phyloP scores from a whole-genome alignment of 2,113 vertebrate species.

The Marmota monax region DNA sequence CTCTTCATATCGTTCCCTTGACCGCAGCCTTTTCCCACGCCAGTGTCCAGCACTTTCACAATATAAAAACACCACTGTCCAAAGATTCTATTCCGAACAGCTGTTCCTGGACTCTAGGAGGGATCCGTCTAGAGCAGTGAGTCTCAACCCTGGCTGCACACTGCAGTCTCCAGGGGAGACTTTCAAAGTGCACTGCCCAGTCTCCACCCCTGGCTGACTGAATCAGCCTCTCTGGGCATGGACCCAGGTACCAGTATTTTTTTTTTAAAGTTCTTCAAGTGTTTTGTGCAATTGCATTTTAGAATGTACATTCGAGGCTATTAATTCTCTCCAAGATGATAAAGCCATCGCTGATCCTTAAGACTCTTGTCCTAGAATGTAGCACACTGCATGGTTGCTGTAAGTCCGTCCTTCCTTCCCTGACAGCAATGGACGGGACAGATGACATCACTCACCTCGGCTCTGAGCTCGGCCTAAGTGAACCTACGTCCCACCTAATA shows the following conservation, averaged over 20 bases:
- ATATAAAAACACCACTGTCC: neutral
- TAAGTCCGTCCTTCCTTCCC: neutral
- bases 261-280: neutral
- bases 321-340: neutral
- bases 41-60: neutral
- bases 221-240: neutral
- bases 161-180: neutral
- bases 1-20: neutral
- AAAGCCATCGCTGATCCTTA: neutral
- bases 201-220: neutral
- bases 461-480: neutral
- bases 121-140: neutral
- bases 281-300: neutral
- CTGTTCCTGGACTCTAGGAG: conserved; percentile 41
- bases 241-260: neutral
- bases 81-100: conserved; percentile 50
- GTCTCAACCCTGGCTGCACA: neutral
- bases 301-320: neutral
- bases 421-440: neutral
- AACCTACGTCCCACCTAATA: neutral
- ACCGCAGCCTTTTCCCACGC: conserved; percentile 14
- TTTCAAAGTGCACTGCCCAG: neutral
- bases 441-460: neutral
- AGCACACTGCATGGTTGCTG: too few species aligned
- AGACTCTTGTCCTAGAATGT: neutral